Base-by-base conservation (phyloP, 1,140 invertebrate species). In the Cyrtorhinus lividipennis region DNA sequence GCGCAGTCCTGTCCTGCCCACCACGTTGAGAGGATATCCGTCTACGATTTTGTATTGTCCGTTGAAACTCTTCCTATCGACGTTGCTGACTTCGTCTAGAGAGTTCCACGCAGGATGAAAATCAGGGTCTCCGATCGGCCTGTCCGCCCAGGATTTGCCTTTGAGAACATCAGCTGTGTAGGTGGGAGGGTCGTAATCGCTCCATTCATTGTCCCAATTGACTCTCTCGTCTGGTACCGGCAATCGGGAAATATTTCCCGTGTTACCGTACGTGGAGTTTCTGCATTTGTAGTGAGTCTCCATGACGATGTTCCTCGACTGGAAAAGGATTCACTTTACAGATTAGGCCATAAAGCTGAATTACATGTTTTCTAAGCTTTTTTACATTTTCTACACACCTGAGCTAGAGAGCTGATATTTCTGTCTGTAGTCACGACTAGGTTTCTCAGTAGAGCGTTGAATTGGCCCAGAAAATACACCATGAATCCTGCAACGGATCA, bases 101-200 rank as follows among this genome's bases (percentile, higher is more conserved):
- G 70, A 59, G 75, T 97, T 95, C 85, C 87, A 97, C 67, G 79
- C 79, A 2, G 87, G 87, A 53, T 80, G 71, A 70, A 89, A 89
- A 61, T 26, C 44, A 22, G 10, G 25, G 66, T 78, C 75, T 46
- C 70, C 75, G 58, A 87, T 78, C 53, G 86, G 79, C 20, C 78
- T 78, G 81, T 98, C 95, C 22, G 93, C 90, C 87, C 90, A 97
- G 24, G 83, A 78, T 76, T 89, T 83, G 18, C 79, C 83, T 23
- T 74, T 62, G 45, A 90, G 72, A 1, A 73, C 69, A n/a, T 78
- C 66, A 12, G 84, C 77, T 24, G 85, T 90, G 69, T 87, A 92
- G 62, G 78, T 73, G 0, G 75, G 70, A 13, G 95, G 93, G 25
- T 78, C 72, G 71, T 98, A 98, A 13, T 86, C 81, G 10, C 74